Conservation (phyloP, 64 coral and sea anemone species). For the Porites australiensis region DNA sequence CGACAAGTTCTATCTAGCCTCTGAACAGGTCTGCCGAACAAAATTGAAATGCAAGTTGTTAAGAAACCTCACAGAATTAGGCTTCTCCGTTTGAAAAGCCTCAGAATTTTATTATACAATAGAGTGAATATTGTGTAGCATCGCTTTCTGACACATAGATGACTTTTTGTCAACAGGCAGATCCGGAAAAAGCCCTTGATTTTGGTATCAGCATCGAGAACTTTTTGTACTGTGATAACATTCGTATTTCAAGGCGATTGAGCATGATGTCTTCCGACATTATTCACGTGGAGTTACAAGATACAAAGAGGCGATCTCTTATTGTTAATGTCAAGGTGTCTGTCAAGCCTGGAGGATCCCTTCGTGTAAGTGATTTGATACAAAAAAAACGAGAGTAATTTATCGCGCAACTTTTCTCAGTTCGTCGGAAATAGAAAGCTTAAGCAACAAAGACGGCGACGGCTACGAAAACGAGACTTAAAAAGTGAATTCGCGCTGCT, state of each 20-base stretch:
- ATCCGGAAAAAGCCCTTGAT: conserved; percentile 72
- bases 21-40: no score
- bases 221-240: conserved; percentile 81
- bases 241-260: conserved; percentile 74
- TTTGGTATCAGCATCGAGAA: conserved; percentile 86
- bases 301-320: conserved; percentile 77
- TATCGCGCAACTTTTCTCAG: no score
- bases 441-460: no score
- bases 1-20: no score
- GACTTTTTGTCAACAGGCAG: conserved; percentile 46
- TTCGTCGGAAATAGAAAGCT: no score
- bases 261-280: conserved; percentile 60
- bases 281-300: conserved; percentile 81
- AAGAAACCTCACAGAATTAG: no score
- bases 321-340: conserved; percentile 79
- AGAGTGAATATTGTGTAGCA: not conserved
- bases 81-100: not conserved
- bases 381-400: no score
- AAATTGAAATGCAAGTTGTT: no score
- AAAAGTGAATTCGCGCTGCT: no score
- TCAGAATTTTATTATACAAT: not conserved
- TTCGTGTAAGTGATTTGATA: conserved; percentile 63
- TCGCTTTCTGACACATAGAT: not conserved
- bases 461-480: no score
- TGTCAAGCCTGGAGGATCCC: conserved; percentile 77